Evolutionary conservation across 2,113 vertebrate species (phyloP), one percentile per base, ranked within the genome.

Genomic region (Pipa parva): DNA sequence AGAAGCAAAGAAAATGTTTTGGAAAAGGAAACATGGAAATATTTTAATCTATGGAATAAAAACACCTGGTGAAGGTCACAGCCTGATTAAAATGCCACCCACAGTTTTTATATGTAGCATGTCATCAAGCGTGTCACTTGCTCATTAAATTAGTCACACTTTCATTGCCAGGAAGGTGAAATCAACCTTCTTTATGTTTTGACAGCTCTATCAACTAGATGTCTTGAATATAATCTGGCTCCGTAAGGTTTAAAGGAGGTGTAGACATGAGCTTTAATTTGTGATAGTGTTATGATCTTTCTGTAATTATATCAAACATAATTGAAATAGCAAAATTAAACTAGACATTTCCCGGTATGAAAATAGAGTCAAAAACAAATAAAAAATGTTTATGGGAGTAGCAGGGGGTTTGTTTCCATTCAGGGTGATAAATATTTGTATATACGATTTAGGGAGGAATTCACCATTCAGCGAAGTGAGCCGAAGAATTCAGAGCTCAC

Each of bases 31-130:
- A n/a, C n/a, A n/a, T n/a, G n/a, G n/a, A 37, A 22, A 24, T 15
- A 36, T 5, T 58, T 29, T 10, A 58, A 58, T 36, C 8, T 22
- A 45, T 18, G 15, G 39, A 21, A 17, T 26, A 52, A 26, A 52
- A 31, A 26, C 52, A 25, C 28, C 29, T 7, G 1, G 1, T 52
- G 31, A 63, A 52, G 61, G 61, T 63, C 49, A 52, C 24, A 24
- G 49, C 9, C 9, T 63, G 61, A 63, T 52, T 54, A 63, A 25
- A 52, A 52, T 63, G 61, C 61, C 61, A 63, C 61, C 61, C 33
- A 63, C 61, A 27, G 61, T 15, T 63, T 17, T 49, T 33, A 52
- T 37, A 46, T 33, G 25, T 37, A 36, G 46, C 2, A 52, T 52
- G 22, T 20, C 21, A 52, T 63, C 48, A 37, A 49, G 24, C 9